Percentiles rank a stretch among this genome's conserved stretches.
These are phyloP conservation scores for Ammodytes marinus DNA, from an alignment of 2,113 vertebrate species.

Conservation along the genomic window DNA sequence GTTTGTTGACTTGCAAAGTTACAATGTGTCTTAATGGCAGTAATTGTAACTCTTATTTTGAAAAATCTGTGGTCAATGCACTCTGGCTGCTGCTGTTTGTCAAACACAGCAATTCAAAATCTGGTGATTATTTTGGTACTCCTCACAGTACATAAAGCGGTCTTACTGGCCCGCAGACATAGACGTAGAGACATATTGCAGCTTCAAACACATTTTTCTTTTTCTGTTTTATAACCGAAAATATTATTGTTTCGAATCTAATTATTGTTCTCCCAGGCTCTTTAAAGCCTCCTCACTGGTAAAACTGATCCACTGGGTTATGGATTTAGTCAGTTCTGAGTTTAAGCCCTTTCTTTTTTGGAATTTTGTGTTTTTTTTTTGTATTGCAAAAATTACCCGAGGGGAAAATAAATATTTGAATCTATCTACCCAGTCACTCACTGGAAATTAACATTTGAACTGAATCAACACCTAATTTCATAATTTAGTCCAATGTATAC, in stretches of 20 bases:
- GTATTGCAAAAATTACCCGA: not conserved
- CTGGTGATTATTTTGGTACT: conserved; percentile 45
- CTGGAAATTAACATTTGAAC: conserved; percentile 9
- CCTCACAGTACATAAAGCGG: conserved; percentile 47
- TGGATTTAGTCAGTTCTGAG: not conserved
- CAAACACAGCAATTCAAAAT: conserved; percentile 30
- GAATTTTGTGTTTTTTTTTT: not conserved
- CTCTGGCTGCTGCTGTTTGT: conserved; percentile 40
- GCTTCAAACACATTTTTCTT: conserved; percentile 26
- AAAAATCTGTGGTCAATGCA: conserved; percentile 37
- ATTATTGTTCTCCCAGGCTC: conserved; percentile 30
- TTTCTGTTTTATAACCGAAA: not conserved
- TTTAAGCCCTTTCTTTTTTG: not conserved
- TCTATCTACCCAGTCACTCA: conserved; percentile 17
- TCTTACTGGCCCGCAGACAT: conserved; percentile 32
- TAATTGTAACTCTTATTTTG: conserved; percentile 36
- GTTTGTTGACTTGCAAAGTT: conserved; percentile 43
- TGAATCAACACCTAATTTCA: conserved; percentile 4
- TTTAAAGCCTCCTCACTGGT: not conserved
- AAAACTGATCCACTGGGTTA: conserved; percentile 1
- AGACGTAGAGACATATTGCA: conserved; percentile 31
- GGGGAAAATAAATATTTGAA: not conserved
- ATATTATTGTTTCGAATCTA: conserved; percentile 24
- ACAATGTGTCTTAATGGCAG: conserved; percentile 21
- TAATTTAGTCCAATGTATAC: conserved; percentile 16